phyloP scores from a whole-genome alignment of 2,888 invertebrate species.

The Chironomus riparius region DNA sequence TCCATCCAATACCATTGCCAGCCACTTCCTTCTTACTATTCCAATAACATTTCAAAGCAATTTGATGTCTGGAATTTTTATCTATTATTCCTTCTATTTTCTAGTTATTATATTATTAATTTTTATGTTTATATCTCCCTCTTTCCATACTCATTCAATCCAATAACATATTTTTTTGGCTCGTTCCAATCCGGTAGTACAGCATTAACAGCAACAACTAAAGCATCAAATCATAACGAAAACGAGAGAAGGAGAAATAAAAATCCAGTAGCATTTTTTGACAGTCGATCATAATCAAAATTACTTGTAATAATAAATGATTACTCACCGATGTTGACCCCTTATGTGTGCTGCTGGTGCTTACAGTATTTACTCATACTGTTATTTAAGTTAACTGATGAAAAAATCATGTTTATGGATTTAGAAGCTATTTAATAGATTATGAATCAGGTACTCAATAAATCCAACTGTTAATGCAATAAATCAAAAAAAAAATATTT shows the following conservation, averaged over 20 bases:
- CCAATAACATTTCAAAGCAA: too few species aligned
- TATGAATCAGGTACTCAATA: slow-evolving; percentile 13
- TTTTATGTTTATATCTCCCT: not conserved
- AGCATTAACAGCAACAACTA: not conserved
- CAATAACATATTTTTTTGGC: not conserved
- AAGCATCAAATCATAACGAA: not conserved
- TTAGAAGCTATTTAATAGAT: slow-evolving; percentile 3
- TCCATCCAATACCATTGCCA: too few species aligned
- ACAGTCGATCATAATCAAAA: slow-evolving; percentile 27
- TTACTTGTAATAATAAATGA: slow-evolving; percentile 24
- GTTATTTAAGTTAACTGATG: slow-evolving; percentile 16
- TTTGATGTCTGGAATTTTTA: slow-evolving; percentile 14
- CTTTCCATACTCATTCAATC: not conserved
- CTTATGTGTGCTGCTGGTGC: not conserved
- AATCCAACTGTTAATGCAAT: slow-evolving; percentile 9
- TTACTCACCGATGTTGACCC: slow-evolving; percentile 6
- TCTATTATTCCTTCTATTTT: not conserved
- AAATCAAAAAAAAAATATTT: slow-evolving; percentile 11
- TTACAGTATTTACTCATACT: not conserved
- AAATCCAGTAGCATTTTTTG: slow-evolving; percentile 27
- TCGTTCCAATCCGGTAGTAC: slow-evolving; percentile 15
- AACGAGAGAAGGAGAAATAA: not conserved
- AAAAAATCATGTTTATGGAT: slow-evolving; percentile 18
- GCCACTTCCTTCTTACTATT: too few species aligned
- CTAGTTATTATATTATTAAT: slow-evolving; percentile 16